Conservation (phyloP, 2,797 vertebrate species). For the Pseudocheirus occidentalis region DNA sequence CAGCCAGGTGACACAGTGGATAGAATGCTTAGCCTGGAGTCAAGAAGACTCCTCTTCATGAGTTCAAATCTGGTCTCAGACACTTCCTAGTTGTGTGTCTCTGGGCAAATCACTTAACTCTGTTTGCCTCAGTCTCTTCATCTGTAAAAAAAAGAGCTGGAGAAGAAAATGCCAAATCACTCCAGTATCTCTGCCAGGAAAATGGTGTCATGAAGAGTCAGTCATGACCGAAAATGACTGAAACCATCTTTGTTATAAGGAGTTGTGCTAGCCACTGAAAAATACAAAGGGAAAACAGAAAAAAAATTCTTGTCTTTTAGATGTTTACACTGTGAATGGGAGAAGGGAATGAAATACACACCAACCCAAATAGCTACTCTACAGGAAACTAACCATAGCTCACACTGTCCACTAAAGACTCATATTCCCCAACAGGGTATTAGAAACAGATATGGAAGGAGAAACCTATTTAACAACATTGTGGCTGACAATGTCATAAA, state of each 20-base stretch:
- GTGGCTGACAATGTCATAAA: slow-evolving; percentile 79
- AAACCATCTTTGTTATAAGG: not conserved
- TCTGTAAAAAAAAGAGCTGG: not conserved
- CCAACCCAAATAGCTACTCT: not conserved
- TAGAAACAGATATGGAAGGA: slow-evolving; percentile 67
- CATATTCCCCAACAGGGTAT: slow-evolving; percentile 1
- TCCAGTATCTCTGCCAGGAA: not conserved
- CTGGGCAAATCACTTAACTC: not conserved
- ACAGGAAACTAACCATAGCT: not conserved
- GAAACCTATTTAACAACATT: slow-evolving; percentile 77
- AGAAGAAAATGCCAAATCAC: not conserved
- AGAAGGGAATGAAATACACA: not conserved
- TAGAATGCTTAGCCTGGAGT: not conserved
- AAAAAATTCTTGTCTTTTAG: not conserved
- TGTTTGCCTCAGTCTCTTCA: not conserved
- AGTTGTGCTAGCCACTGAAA: not conserved
- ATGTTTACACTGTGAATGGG: not conserved
- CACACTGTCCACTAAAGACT: not conserved
- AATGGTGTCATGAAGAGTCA: not conserved
- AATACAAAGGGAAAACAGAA: not conserved
- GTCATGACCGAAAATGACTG: not conserved
- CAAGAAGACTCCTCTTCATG: not conserved
- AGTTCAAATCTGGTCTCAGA: not conserved
- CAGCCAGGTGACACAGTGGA: not conserved
- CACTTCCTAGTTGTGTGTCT: not conserved